A percentile compares a stretch with the other conserved stretches of the same genome.
Conservation (phyloP, 2,888 invertebrate genomes). For the Copidosoma aretas region DNA sequence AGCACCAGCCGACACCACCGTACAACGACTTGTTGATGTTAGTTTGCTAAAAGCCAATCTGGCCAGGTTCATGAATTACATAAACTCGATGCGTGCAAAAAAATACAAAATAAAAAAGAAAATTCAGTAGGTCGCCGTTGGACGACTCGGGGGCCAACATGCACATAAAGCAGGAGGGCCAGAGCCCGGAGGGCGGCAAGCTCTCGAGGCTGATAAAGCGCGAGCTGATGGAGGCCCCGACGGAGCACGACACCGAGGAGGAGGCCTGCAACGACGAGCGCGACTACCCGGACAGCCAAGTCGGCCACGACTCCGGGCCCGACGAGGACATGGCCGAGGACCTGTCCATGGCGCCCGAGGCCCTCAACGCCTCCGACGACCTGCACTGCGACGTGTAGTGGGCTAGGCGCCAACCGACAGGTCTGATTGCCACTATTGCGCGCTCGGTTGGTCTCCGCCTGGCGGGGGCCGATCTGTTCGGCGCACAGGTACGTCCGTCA, state of each 20-base stretch:
- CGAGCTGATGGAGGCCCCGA: constrained; percentile 56
- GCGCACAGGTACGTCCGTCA: neutral
- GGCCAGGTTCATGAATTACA: too few species aligned
- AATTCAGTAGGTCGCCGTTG: constrained; percentile 55
- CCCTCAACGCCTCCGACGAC: constrained; percentile 55
- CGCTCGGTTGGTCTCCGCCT: neutral
- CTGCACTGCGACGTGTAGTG: constrained; percentile 61
- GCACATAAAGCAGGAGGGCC: constrained; percentile 59
- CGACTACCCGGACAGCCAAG: constrained; percentile 53
- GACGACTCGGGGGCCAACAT: constrained; percentile 55
- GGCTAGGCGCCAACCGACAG: neutral
- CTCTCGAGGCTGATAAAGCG: constrained; percentile 62
- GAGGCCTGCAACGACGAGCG: constrained; percentile 57
- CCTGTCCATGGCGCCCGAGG: constrained; percentile 60
- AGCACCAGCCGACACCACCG: constrained; percentile 52
- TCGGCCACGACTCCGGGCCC: constrained; percentile 54
- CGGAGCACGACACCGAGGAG: constrained; percentile 51
- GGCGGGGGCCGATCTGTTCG: neutral
- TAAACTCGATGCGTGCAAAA: too few species aligned
- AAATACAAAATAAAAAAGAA: constrained; percentile 1
- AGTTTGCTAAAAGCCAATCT: constrained; percentile 42
- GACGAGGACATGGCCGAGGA: constrained; percentile 61
- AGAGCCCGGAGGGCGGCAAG: constrained; percentile 59
- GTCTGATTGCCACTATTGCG: too few species aligned
- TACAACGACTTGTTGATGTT: constrained; percentile 59